phyloP scores from a whole-genome alignment of 2,888 invertebrate genomes.

The Callyntrura sp. region DNA sequence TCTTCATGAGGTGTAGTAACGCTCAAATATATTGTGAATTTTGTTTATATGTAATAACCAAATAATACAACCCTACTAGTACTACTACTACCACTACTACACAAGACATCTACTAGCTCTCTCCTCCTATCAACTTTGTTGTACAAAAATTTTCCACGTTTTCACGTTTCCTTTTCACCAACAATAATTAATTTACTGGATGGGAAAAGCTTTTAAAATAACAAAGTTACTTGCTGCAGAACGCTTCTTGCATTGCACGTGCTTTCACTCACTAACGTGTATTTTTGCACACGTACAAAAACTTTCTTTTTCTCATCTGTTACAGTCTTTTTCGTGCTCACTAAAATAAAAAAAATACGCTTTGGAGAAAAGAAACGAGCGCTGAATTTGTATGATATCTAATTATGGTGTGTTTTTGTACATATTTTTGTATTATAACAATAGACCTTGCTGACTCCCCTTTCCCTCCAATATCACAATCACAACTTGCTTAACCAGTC shows the following conservation, averaged over 20 bases:
- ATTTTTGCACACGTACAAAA: not conserved
- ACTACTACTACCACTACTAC: slow-evolving; percentile 1
- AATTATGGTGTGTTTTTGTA: slow-evolving; percentile 79
- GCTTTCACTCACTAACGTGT: slow-evolving; percentile 7
- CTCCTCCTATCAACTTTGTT: not conserved
- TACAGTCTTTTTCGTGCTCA: not conserved
- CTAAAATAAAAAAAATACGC: not conserved
- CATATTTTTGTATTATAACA: slow-evolving; percentile 80
- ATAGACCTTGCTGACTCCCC: slow-evolving; percentile 84
- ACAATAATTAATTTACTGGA: slow-evolving; percentile 3
- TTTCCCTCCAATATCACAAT: slow-evolving; percentile 84
- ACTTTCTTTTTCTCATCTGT: not conserved
- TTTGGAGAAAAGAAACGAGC: too few species aligned
- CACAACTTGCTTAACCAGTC: slow-evolving; percentile 80
- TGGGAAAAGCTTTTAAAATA: slow-evolving; percentile 33
- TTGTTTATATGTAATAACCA: slow-evolving; percentile 50
- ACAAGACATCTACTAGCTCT: slow-evolving; percentile 3
- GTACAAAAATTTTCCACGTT: slow-evolving; percentile 14
- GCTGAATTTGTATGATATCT: slow-evolving; percentile 48
- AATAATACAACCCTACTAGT: slow-evolving; percentile 45
- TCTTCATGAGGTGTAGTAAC: slow-evolving; percentile 82
- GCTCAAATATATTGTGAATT: slow-evolving; percentile 64
- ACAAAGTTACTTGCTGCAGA: not conserved
- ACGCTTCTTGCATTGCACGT: slow-evolving; percentile 25
- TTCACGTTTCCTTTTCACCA: slow-evolving; percentile 18